Evolutionary conservation across 2,113 vertebrate species (phyloP).

Genomic region (Sminthopsis crassicaudata): DNA sequence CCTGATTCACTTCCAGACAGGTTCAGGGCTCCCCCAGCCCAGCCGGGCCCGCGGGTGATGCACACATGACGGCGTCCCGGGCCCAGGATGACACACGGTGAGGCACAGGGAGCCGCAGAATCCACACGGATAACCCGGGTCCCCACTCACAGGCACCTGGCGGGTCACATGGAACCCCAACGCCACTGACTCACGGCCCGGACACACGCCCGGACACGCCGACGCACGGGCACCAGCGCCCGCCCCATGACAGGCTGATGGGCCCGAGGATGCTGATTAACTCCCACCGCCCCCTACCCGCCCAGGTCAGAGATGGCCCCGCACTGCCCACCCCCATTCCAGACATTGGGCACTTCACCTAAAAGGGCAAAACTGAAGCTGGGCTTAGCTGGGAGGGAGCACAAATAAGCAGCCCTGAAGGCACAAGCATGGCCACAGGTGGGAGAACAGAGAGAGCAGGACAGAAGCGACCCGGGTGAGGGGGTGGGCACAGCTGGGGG

Average conservation of each 20-base stretch:
- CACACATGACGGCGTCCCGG: neutral
- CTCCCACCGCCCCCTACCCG: neutral
- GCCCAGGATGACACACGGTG: neutral
- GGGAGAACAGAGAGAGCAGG: neutral
- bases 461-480: neutral
- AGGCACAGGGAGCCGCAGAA: neutral
- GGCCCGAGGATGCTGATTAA: too few relatives aligned
- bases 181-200: neutral
- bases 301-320: neutral
- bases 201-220: neutral
- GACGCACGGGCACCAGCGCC: too few relatives aligned
- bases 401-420: neutral
- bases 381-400: neutral
- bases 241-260: too few relatives aligned
- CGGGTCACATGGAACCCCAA: neutral
- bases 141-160: neutral
- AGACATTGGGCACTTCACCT: neutral
- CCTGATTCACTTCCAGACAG: neutral
- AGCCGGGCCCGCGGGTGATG: neutral
- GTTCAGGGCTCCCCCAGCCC: neutral
- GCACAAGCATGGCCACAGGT: neutral
- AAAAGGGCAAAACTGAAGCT: neutral
- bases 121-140: neutral
- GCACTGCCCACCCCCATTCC: neutral
- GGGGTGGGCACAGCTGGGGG: neutral